phyloP scores from a whole-genome alignment of 2,888 invertebrate genomes.

The Eupithecia insigniata region DNA sequence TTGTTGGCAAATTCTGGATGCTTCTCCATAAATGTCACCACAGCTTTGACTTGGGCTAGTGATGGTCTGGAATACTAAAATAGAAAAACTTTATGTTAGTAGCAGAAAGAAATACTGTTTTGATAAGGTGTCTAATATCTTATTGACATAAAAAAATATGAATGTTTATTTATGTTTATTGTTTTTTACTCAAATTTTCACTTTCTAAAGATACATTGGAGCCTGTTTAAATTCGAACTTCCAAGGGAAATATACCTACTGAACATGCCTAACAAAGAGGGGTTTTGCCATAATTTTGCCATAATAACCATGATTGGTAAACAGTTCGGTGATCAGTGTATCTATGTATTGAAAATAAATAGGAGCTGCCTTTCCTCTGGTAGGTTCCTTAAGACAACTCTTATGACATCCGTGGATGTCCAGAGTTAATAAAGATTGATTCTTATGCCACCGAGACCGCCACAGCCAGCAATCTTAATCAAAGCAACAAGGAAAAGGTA shows the following conservation, averaged over 20 bases:
- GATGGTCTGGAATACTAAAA: conserved; percentile 66
- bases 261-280: background rate
- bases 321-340: background rate
- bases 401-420: background rate
- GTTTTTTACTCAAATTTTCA: too few relatives aligned
- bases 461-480: background rate
- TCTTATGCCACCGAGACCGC: background rate
- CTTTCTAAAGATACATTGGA: too few relatives aligned
- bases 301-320: background rate
- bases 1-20: conserved; percentile 68
- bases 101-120: background rate
- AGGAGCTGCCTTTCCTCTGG: background rate
- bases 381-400: background rate
- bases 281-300: too few relatives aligned
- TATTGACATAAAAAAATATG: background rate
- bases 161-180: background rate
- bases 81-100: background rate
- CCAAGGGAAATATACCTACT: too few relatives aligned
- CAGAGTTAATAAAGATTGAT: too few relatives aligned
- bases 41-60: conserved; percentile 64
- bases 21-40: conserved; percentile 69
- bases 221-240: too few relatives aligned
- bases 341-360: background rate
- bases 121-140: background rate
- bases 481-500: background rate